A percentile compares a stretch with the other conserved stretches of the same genome.
phyloP scores from a whole-genome alignment of 2,113 vertebrate species.

The Andinoacara biseriatus region DNA sequence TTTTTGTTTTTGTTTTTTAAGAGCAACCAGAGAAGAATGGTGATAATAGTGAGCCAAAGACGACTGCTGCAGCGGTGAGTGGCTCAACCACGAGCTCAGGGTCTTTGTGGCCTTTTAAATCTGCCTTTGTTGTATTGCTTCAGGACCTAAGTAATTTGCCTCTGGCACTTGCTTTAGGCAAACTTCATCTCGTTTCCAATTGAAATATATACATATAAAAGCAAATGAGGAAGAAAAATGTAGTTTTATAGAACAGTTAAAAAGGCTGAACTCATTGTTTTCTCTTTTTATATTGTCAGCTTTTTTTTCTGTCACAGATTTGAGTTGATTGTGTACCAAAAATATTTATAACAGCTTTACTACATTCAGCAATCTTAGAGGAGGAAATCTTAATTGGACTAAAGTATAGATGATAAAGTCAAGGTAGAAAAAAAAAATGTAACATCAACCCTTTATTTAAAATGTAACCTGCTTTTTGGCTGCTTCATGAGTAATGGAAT shows the following conservation, averaged over 20 bases:
- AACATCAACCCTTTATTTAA: background rate
- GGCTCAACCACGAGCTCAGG: background rate
- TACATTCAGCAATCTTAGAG: background rate
- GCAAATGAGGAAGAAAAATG: background rate
- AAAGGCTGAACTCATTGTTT: background rate
- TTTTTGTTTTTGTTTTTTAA: background rate
- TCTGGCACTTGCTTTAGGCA: background rate
- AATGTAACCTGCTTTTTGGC: background rate
- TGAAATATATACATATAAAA: background rate
- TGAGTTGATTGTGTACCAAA: background rate
- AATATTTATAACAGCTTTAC: background rate
- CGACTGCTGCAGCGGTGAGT: conserved; percentile 55
- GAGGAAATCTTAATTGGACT: too few relatives aligned
- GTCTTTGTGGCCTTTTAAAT: background rate
- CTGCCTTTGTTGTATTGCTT: background rate
- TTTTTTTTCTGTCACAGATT: background rate
- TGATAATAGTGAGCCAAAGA: conserved; percentile 41
- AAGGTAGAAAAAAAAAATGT: too few relatives aligned
- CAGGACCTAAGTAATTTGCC: background rate
- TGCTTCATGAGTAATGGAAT: background rate
- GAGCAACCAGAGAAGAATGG: conserved; percentile 58
- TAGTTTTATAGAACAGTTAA: background rate
- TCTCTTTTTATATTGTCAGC: background rate
- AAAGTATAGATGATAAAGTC: background rate
- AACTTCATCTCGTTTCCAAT: background rate